Evolutionary conservation across 2,888 invertebrate species (phyloP).

Genomic region (Asteroscopus sphinx): DNA sequence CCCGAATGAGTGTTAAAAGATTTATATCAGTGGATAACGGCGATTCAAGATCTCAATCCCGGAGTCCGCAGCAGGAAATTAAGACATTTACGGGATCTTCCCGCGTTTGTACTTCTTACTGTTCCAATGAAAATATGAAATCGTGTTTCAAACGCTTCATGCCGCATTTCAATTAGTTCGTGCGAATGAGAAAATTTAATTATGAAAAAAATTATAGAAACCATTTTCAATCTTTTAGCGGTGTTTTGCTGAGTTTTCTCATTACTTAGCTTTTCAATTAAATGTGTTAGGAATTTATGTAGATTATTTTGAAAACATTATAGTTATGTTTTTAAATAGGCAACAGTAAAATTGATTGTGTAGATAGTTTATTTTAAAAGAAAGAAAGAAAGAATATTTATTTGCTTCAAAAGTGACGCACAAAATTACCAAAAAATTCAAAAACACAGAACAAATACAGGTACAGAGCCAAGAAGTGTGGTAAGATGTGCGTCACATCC

Average conservation of each 20-base stretch:
- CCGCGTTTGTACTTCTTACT: slow-evolving; percentile 46
- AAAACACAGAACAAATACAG: too few species aligned
- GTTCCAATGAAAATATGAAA: slow-evolving; percentile 34
- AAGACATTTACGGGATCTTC: slow-evolving; percentile 73
- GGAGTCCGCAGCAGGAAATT: slow-evolving; percentile 77
- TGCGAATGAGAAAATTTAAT: slow-evolving; percentile 32
- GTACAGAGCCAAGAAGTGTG: too few species aligned
- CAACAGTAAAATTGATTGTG: too few species aligned
- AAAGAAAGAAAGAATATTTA: too few species aligned
- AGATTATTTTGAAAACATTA: too few species aligned
- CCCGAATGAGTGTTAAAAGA: slow-evolving; percentile 87
- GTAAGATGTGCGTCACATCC: too few species aligned
- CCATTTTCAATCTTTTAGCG: slow-evolving; percentile 23
- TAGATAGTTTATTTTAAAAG: too few species aligned
- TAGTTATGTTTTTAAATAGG: too few species aligned
- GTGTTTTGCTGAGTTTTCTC: slow-evolving; percentile 24
- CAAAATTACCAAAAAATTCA: too few species aligned
- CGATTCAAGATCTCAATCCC: slow-evolving; percentile 73
- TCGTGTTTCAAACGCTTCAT: slow-evolving; percentile 18
- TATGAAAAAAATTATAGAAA: slow-evolving; percentile 22
- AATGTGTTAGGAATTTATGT: slow-evolving; percentile 1
- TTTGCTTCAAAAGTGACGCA: too few species aligned
- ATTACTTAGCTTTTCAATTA: slow-evolving; percentile 9
- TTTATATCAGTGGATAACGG: slow-evolving; percentile 83
- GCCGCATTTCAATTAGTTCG: slow-evolving; percentile 29